Conservation (phyloP, 2,888 invertebrate genomes). For the Lamellibrachia columna region DNA sequence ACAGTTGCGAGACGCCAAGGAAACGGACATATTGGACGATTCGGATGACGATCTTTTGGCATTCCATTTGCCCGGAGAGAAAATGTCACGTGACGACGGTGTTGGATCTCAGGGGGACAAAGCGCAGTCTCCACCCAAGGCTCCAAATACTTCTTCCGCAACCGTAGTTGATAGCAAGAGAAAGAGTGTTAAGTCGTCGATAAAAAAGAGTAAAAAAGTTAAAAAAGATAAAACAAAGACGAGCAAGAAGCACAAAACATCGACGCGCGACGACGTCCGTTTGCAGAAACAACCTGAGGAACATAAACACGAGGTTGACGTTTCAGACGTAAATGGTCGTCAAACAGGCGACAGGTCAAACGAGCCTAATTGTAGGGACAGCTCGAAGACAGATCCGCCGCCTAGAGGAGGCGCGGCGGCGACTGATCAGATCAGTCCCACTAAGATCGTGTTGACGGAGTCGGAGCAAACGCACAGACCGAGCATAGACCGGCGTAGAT, state of each 20-base stretch:
- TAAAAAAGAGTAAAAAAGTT: background rate
- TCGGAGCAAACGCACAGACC: background rate
- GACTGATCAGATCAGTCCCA: background rate
- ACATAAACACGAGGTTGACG: background rate
- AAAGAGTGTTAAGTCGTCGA: background rate
- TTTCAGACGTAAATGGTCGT: background rate
- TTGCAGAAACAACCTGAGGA: background rate
- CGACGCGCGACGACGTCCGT: background rate
- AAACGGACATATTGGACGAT: constrained; percentile 8
- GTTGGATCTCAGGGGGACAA: background rate
- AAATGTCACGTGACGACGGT: background rate
- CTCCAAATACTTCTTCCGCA: background rate
- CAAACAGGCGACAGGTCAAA: background rate
- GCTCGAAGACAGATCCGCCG: background rate
- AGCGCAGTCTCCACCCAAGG: background rate
- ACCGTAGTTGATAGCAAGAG: background rate
- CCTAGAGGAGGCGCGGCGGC: background rate
- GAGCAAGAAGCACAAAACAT: background rate
- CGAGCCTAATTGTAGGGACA: background rate
- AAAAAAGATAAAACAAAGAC: background rate
- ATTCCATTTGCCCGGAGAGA: background rate
- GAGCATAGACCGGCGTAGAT: background rate
- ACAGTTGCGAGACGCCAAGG: constrained; percentile 16
- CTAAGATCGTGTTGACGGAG: background rate
- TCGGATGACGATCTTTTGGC: background rate